These are phyloP conservation scores for Protomyctophum bolini DNA, from an alignment of 2,113 vertebrate species.

Conservation along the genomic window DNA sequence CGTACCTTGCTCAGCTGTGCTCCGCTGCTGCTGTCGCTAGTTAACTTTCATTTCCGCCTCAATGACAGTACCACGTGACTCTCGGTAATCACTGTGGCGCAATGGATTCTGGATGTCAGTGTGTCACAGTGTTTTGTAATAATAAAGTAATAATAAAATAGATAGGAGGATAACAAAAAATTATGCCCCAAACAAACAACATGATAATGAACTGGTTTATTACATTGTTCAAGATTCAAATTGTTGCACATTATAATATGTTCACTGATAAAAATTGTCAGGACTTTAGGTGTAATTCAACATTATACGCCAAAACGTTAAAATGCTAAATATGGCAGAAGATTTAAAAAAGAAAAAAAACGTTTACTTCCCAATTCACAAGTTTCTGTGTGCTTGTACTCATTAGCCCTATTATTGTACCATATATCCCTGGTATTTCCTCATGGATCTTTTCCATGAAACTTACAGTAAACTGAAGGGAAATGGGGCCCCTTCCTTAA, in stretches of 20 bases:
- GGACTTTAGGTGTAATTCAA: no score
- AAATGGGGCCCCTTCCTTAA: constrained; percentile 17
- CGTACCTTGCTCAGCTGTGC: constrained; percentile 72
- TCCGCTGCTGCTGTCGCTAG: constrained; percentile 59
- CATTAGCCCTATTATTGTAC: neutral
- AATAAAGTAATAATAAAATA: constrained; percentile 7
- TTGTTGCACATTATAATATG: no score
- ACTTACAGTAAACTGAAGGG: constrained; percentile 7
- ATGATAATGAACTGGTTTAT: neutral
- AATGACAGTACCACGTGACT: constrained; percentile 72
- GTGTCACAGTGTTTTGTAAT: neutral
- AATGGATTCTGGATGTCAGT: constrained; percentile 61
- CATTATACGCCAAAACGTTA: no score
- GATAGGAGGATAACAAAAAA: neutral
- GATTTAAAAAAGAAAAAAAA: no score
- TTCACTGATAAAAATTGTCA: no score
- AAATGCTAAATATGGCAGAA: no score
- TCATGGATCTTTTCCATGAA: neutral
- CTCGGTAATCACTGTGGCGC: neutral
- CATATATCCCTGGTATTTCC: constrained; percentile 21
- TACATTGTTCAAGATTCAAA: neutral
- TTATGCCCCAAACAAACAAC: neutral
- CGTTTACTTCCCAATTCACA: no score
- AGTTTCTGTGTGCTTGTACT: neutral
- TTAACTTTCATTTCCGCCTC: constrained; percentile 81